Conservation (phyloP, 1,140 invertebrate species). For the Antheraea mylitta region DNA sequence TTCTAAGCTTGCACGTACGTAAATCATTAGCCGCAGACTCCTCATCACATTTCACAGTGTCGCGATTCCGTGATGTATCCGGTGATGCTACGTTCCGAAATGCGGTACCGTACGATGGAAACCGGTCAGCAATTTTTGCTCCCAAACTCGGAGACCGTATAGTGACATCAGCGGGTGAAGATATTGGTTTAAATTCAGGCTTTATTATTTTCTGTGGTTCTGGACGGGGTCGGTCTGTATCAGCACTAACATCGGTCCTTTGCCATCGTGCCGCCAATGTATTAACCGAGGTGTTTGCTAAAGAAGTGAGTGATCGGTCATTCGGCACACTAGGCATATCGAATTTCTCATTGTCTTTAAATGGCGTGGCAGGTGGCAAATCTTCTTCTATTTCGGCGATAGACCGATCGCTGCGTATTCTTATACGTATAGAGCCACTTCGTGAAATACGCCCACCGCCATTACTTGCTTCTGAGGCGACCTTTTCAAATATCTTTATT, state of each 20-base stretch:
- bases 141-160: constrained; percentile 67
- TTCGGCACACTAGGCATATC: constrained; percentile 17
- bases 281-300: constrained; percentile 38
- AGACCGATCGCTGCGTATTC: constrained; percentile 44
- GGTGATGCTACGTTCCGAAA: constrained; percentile 66
- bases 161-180: constrained; percentile 55
- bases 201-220: constrained; percentile 71
- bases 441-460: constrained; percentile 48
- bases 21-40: constrained; percentile 62
- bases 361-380: constrained; percentile 58
- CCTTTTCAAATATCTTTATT: constrained; percentile 70
- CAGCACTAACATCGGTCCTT: constrained; percentile 39
- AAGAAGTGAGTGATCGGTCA: constrained; percentile 14
- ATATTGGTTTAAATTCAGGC: constrained; percentile 66
- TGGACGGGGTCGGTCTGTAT: constrained; percentile 33
- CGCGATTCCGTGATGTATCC: constrained; percentile 39
- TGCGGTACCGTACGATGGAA: constrained; percentile 67
- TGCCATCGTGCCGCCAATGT: constrained; percentile 48
- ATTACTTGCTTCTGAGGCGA: constrained; percentile 58
- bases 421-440: constrained; percentile 53
- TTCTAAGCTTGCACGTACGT: constrained; percentile 65
- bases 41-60: constrained; percentile 46
- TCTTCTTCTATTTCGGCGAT: constrained; percentile 53
- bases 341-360: constrained; percentile 57
- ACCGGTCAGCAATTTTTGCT: constrained; percentile 60